Conservation (phyloP, 2,113 vertebrate genomes). For the Rhinogobius similis region DNA sequence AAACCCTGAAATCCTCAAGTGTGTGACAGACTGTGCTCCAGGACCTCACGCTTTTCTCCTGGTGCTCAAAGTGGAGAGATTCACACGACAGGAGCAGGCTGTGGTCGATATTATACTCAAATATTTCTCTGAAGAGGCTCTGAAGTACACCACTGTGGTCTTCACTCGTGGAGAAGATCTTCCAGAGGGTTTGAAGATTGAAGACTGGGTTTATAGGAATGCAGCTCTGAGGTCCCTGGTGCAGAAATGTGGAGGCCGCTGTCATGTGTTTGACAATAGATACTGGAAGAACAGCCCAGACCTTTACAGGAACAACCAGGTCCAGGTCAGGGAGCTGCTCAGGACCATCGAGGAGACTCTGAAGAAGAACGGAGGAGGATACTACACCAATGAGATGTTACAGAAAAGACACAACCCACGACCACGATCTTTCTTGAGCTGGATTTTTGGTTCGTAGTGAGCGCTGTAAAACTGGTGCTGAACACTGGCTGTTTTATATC, state of each 20-base stretch:
- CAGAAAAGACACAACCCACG: background rate
- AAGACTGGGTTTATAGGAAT: background rate
- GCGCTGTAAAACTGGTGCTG: too few relatives aligned
- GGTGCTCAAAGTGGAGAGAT: background rate
- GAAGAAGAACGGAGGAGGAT: background rate
- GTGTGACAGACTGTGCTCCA: background rate
- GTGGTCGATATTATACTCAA: background rate
- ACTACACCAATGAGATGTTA: background rate
- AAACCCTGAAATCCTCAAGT: background rate
- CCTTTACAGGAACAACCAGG: background rate
- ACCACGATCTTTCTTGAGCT: too few relatives aligned
- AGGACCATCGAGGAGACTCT: background rate
- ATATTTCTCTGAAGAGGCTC: background rate
- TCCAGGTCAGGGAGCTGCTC: background rate
- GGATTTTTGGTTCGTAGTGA: too few relatives aligned
- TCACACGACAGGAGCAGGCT: background rate
- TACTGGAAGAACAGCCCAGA: background rate
- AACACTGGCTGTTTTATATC: too few relatives aligned
- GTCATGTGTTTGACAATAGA: conserved; percentile 9
- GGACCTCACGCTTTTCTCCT: background rate
- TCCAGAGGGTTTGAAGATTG: background rate
- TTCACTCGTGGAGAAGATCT: background rate
- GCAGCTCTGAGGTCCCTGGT: background rate
- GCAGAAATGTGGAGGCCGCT: conserved; percentile 4
- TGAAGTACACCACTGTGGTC: background rate